phyloP scores from a whole-genome alignment of 2,797 vertebrate genomes.

The Pangasius mekongensis region DNA sequence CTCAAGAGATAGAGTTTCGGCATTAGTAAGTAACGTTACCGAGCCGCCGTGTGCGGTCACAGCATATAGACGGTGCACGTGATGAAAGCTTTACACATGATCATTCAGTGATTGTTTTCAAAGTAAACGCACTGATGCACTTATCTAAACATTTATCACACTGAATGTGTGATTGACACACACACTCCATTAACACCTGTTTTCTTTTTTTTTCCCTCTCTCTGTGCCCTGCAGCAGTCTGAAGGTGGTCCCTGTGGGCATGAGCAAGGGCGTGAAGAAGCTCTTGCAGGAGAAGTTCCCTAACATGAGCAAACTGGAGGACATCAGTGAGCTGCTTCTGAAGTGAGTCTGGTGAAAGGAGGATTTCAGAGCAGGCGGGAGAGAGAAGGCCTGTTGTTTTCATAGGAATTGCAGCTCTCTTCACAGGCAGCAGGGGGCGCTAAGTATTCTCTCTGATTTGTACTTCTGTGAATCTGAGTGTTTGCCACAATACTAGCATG shows the following conservation, averaged over 20 bases:
- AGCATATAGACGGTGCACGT: conserved; percentile 53
- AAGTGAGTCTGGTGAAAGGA: conserved; percentile 73
- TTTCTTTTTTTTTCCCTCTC: background rate
- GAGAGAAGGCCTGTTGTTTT: no score
- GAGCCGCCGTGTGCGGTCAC: background rate
- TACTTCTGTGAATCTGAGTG: background rate
- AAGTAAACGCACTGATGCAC: conserved; percentile 85
- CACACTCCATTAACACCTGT: background rate
- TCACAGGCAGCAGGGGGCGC: background rate
- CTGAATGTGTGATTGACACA: background rate
- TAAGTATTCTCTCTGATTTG: background rate
- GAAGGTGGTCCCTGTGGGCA: conserved; percentile 91
- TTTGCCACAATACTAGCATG: background rate
- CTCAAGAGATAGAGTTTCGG: conserved; percentile 84
- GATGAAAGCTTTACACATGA: conserved; percentile 77
- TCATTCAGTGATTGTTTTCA: conserved; percentile 75
- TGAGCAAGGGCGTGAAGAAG: conserved; percentile 92
- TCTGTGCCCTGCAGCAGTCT: conserved; percentile 79
- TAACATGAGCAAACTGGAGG: conserved; percentile 89
- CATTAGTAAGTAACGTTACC: conserved; percentile 86
- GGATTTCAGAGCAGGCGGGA: background rate
- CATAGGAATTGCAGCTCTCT: background rate
- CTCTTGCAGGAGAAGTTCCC: conserved; percentile 92
- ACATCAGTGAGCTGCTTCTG: conserved; percentile 92
- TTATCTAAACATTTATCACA: background rate